Percentiles rank a stretch among this genome's conserved stretches.
Evolutionary conservation across 2,113 vertebrate genomes (phyloP).

Genomic region (Puntigrus tetrazona): DNA sequence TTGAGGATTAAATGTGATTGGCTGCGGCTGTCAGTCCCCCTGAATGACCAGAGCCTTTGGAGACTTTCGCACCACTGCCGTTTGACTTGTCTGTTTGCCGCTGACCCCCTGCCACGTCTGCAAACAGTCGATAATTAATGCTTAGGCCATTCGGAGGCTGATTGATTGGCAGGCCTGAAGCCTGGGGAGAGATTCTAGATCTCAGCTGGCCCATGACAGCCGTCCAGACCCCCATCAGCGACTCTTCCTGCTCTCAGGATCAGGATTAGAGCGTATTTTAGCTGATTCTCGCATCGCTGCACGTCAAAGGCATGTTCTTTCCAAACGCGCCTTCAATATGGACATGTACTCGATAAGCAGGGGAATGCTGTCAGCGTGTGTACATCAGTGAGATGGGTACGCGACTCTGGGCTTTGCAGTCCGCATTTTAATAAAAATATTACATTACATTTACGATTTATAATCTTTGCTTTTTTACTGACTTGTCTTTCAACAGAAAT

Average conservation of each 20-base stretch:
- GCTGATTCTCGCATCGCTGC: slow-evolving; percentile 9
- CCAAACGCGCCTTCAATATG: slow-evolving; percentile 28
- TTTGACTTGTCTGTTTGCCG: slow-evolving; percentile 24
- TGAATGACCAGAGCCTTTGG: background rate
- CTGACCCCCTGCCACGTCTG: slow-evolving; percentile 31
- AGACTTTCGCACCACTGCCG: background rate
- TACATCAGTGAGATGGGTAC: background rate
- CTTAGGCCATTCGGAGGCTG: background rate
- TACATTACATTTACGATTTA: background rate
- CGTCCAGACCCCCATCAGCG: background rate
- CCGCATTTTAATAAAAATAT: background rate
- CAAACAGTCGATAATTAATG: slow-evolving; percentile 55
- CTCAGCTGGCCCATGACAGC: background rate
- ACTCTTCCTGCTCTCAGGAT: background rate
- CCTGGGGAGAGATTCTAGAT: slow-evolving; percentile 8
- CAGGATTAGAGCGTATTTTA: background rate
- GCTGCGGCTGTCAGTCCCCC: slow-evolving; percentile 24
- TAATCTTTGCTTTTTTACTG: background rate
- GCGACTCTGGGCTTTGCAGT: background rate
- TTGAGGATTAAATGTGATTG: slow-evolving; percentile 45
- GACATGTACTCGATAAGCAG: slow-evolving; percentile 23
- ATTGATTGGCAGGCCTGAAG: slow-evolving; percentile 39
- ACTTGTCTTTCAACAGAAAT: background rate
- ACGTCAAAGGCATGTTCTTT: slow-evolving; percentile 4
- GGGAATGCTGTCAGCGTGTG: slow-evolving; percentile 13